A percentile compares a stretch with the other conserved stretches of the same genome.
phyloP scores from a whole-genome alignment of 2,888 invertebrate species.

The Drosophila pegasa region DNA sequence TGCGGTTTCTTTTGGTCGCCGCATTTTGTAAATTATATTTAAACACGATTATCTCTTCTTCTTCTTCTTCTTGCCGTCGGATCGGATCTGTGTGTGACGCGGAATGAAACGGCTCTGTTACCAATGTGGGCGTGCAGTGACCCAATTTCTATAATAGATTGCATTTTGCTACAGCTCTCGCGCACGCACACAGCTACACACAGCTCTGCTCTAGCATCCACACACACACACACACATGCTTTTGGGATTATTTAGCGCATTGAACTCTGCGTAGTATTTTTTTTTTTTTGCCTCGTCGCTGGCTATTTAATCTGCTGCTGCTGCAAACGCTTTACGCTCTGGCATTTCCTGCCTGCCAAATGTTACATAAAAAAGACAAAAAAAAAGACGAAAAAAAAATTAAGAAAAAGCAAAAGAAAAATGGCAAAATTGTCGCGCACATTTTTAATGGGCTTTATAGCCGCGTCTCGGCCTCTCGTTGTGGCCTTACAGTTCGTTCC shows the following conservation, averaged over 20 bases:
- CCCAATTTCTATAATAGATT: constrained; percentile 76
- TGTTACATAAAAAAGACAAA: constrained; percentile 46
- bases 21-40: constrained; percentile 71
- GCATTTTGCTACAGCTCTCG: constrained; percentile 64
- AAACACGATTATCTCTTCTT: constrained; percentile 54
- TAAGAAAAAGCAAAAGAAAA: constrained; percentile 1
- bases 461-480: not conserved
- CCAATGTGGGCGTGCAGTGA: constrained; percentile 77
- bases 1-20: constrained; percentile 54
- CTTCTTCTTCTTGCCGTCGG: constrained; percentile 27
- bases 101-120: constrained; percentile 44
- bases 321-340: constrained; percentile 40
- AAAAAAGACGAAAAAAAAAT: constrained; percentile 5
- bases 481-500: constrained; percentile 6
- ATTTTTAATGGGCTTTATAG: constrained; percentile 14
- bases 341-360: constrained; percentile 56
- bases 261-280: constrained; percentile 53
- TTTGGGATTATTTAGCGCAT: constrained; percentile 64
- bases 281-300: constrained; percentile 21
- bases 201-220: constrained; percentile 7
- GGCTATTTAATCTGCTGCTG: constrained; percentile 29
- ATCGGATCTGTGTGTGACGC: constrained; percentile 5
- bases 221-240: constrained; percentile 19
- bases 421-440: constrained; percentile 42
- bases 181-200: constrained; percentile 16